Evolutionary conservation across 1,140 invertebrate species (phyloP), one percentile per base, ranked within the genome.

Genomic region (Cryptotermes secundus): DNA sequence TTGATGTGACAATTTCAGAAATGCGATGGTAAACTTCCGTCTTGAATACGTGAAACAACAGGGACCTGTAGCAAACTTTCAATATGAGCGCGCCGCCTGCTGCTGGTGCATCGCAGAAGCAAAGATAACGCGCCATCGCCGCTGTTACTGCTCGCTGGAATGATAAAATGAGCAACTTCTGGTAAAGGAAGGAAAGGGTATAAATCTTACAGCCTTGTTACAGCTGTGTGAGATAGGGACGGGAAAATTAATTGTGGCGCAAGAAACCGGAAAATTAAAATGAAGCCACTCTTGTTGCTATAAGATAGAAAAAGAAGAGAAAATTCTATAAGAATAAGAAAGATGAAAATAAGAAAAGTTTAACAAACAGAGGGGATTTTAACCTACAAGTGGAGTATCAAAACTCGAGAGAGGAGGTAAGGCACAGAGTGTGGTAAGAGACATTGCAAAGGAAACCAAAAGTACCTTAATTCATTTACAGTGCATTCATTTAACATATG

Each of bases 201-300:
- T 82, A 82, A 82, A 82, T 82, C 81, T 82, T 24, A 45, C 24
- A 19, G 35, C 36, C 81, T 82, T 45, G 42, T 82, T 82, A 45
- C 81, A 82, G 81, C 81, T 82, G 81, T 82, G 81, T n/a, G 81
- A 82, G 81, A 82, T 82, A 82, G 31, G 81, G 45, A 49, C 24
- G n/a, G 36, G 19, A 36, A 83, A 65, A 83, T 83, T 83, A 83
- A 83, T 83, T 83, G 83, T 72, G 83, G 49, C 83, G 59, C 83
- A 83, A 83, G 83, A 83, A 72, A 53, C 83, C 83, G 83, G 83
- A 83, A 83, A 83, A 83, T 83, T 83, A 83, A 72, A 83, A 83
- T 83, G 83, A 83, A 83, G 83, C 83, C 72, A 83, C 49, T 83
- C 83, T 42, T 53, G 53, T 83, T 45, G 38, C 36, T 45, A 38